Evolutionary conservation across 2,888 invertebrate species (phyloP), one percentile per base, ranked within the genome.

Genomic region (Molanna angustata): DNA sequence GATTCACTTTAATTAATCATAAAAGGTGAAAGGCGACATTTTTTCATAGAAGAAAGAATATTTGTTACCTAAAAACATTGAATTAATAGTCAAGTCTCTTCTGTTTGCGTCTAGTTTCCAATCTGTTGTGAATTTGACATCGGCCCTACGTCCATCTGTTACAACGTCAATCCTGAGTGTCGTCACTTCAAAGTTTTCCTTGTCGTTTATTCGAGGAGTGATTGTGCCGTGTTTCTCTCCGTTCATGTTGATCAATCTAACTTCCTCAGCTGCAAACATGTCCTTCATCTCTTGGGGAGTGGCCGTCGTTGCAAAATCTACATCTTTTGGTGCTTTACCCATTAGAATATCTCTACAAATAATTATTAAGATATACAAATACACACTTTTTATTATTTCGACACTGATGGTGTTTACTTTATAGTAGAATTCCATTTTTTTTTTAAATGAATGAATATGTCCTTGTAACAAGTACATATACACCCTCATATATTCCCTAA

Each of bases 301-400:
- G 6, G 99, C 99, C 13, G 88, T 90, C 4, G 98, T 96, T 0
- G 99, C 99, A 76, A 99, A 96, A 73, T 99, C 99, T 44, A 99
- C 74, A 72, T 99, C 99, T 65, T 88, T 88, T 1, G 96, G 95
- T 60, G 74, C 72, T 45, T 80, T 81, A 3, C 84, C 82, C 81
- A 87, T 82, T n/a, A 94, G 67, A 21, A 94, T 74, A 69, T 94
- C 94, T 60, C 92, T 82, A 61, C 1, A 68, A 56, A 11, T 4
- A 3, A 37, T 35, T n/a, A n/a, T n/a, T n/a, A n/a, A n/a, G n/a
- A n/a, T n/a, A n/a, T n/a, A n/a, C n/a, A n/a, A n/a, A n/a, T n/a
- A n/a, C n/a, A n/a, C n/a, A n/a, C n/a, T n/a, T n/a, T n/a, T n/a
- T n/a, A n/a, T n/a, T n/a, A n/a, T n/a, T n/a, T n/a, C n/a, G n/a